Evolutionary conservation across 2,888 invertebrate genomes (phyloP).

Genomic region (Marasmarcha lunaedactyla): DNA sequence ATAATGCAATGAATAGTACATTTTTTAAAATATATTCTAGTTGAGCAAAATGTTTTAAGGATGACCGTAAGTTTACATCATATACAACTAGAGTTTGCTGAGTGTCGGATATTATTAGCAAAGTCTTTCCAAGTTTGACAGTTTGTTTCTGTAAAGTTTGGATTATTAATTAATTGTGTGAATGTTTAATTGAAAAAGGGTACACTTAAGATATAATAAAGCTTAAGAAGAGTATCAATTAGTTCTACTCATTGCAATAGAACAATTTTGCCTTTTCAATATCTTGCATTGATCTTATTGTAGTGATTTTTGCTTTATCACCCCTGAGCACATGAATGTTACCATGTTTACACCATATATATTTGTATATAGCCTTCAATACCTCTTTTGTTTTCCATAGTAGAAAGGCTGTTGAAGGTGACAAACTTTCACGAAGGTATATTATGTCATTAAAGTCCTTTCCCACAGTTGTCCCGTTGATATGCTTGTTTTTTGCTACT

Average conservation of each 20-base stretch:
- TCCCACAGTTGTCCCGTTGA: neutral
- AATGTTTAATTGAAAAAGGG: neutral
- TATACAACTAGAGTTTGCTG: neutral
- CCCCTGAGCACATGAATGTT: conserved; percentile 7
- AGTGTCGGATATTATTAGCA: neutral
- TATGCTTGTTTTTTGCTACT: conserved; percentile 1
- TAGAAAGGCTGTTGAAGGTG: conserved; percentile 7
- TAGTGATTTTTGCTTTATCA: conserved; percentile 1
- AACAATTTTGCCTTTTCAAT: neutral
- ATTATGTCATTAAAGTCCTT: neutral
- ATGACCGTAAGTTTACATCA: conserved; percentile 7
- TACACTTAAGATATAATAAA: too few relatives aligned
- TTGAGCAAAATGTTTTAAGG: conserved; percentile 11
- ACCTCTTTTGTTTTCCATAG: conserved; percentile 9
- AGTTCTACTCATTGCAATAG: too few relatives aligned
- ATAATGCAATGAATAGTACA: conserved; percentile 8
- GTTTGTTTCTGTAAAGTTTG: neutral
- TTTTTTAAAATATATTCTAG: conserved; percentile 11
- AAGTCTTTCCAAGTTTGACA: conserved; percentile 2
- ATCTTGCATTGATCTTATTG: neutral
- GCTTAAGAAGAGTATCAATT: too few relatives aligned
- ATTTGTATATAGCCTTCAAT: conserved; percentile 9
- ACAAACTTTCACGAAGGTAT: conserved; percentile 8
- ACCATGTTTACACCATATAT: conserved; percentile 12
- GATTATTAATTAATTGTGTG: neutral